These are phyloP conservation scores for Oreortyx pictus DNA, from an alignment of 2,797 vertebrate species.

Conservation along the genomic window DNA sequence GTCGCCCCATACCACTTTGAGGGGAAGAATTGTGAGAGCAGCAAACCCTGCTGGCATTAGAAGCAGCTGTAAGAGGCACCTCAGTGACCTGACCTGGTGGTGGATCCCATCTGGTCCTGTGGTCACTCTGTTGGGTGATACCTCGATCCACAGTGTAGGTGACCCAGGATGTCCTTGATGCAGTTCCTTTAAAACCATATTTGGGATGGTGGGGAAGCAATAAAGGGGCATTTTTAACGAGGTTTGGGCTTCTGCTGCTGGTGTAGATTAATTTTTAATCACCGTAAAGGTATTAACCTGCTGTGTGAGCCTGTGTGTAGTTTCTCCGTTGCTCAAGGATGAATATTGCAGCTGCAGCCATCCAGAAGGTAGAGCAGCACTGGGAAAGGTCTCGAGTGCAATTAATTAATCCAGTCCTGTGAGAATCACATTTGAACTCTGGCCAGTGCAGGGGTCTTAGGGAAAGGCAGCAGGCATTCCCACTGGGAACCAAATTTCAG, in stretches of 20 bases:
- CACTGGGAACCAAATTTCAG: neutral
- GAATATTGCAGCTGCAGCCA: fast-evolving
- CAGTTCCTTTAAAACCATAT: neutral
- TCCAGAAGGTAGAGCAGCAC: neutral
- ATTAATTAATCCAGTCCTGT: neutral
- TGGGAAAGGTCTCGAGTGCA: neutral
- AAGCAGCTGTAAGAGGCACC: neutral
- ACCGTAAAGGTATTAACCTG: neutral
- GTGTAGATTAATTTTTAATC: neutral
- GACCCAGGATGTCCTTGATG: neutral
- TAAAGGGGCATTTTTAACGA: neutral
- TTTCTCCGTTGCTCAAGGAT: neutral
- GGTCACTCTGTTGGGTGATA: neutral
- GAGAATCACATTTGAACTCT: neutral
- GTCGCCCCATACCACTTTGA: fast-evolving
- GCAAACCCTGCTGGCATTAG: fast-evolving
- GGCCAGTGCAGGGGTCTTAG: neutral
- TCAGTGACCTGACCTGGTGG: neutral
- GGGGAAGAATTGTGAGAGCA: neutral
- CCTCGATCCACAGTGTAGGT: neutral
- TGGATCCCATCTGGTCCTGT: neutral
- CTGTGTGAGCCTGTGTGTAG: neutral
- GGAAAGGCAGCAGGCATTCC: neutral
- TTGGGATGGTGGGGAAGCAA: neutral
- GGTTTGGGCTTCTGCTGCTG: neutral